Base-by-base conservation (phyloP, 2,888 invertebrate species). In the Cosmorhoe ocellata region DNA sequence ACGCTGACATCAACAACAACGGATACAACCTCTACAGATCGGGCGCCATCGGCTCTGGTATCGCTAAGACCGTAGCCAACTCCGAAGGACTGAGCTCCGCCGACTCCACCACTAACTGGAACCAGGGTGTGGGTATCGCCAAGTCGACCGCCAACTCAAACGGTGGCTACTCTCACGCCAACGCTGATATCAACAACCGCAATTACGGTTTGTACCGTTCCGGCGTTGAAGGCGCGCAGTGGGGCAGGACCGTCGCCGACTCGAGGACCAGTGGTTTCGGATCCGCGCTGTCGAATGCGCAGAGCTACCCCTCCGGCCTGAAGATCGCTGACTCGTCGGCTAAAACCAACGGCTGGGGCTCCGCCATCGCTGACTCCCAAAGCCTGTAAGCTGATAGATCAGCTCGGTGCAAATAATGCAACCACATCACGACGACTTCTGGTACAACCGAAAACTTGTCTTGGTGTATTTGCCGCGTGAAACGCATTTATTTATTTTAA, bases 391-490 rank as follows among this genome's bases (percentile, higher is more conserved):
- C 52, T 54, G 36, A 59, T 40, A 45, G 27, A 9, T 46, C 13
- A 2, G 33, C 41, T 40, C 51, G 30, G 18, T 38, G 32, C 33
- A 12, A 40, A 51, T 39, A 47, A 33, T 71, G 84, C 88, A 85
- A 82, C 67, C 68, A 87, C 79, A 78, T 71, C 74, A 86, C 83
- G 89, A 88, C 82, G 89, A 89, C 87, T 71, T 67, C 65, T 61
- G 62, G 49, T 46, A 27, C 43, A 36, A 53, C 58, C 57, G 65
- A 69, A 71, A 71, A 81, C 85, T 89, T 89, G 85, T 89, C 89
- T 84, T 84, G 78, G 51, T 85, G 86, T 87, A 72, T 71, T 87
- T 86, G 87, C 83, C 46, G 67, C 63, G 61, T 54, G 54, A 52
- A 49, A 69, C 64, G 65, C 67, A 72, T 71, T 75, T 71, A 77